Conservation (phyloP, 2,113 vertebrate species). For the Oreocharis arfaki region DNA sequence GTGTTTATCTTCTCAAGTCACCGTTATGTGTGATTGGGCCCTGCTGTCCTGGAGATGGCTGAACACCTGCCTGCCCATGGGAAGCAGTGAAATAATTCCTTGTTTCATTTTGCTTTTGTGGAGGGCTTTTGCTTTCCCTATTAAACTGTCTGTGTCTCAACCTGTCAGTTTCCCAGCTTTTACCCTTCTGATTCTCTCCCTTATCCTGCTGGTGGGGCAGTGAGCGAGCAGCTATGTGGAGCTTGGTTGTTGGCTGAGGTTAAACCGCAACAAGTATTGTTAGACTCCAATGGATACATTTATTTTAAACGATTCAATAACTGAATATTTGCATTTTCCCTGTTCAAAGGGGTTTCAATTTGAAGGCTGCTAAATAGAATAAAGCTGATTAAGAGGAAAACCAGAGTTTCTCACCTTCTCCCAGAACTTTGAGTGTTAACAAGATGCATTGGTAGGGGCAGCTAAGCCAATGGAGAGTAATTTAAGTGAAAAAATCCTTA, state of each 20-base stretch:
- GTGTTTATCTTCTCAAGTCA: not conserved
- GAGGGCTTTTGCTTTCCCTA: not conserved
- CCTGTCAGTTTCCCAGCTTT: not conserved
- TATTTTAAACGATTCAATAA: not conserved
- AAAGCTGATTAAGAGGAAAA: not conserved
- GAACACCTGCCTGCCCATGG: not conserved
- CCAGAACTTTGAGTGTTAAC: not conserved
- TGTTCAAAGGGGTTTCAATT: not conserved
- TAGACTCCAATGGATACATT: not conserved
- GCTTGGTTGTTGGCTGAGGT: not conserved
- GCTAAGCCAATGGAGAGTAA: not conserved
- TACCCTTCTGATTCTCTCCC: not conserved
- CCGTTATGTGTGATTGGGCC: fast-evolving
- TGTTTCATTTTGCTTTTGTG: not conserved
- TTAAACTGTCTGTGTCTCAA: not conserved
- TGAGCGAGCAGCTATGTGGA: fast-evolving
- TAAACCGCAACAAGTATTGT: not conserved
- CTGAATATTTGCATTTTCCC: not conserved
- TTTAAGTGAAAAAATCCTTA: not conserved
- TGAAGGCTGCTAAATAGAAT: not conserved
- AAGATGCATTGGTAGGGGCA: not conserved
- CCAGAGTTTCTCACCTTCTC: not conserved
- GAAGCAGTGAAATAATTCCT: not conserved
- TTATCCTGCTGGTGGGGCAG: not conserved
- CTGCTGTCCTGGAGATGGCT: not conserved